phyloP scores from a whole-genome alignment of 2,888 invertebrate species.

The Carpatolechia fugitivella region DNA sequence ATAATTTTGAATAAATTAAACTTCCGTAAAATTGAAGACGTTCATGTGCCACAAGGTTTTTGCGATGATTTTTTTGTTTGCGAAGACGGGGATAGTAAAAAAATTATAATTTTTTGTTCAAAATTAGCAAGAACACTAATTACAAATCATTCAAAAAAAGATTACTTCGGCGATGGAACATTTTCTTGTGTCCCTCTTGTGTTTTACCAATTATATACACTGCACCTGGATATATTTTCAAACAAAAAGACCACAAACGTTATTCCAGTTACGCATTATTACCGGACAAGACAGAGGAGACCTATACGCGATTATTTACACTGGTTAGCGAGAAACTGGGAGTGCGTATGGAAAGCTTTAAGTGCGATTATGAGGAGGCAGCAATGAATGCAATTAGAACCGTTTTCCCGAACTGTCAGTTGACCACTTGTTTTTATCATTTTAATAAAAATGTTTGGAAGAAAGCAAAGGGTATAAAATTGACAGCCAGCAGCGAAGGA shows the following conservation, averaged over 20 bases:
- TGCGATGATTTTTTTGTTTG: not conserved
- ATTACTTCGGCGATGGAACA: not conserved
- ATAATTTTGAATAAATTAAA: not conserved
- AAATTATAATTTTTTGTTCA: too few species aligned
- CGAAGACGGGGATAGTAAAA: too few species aligned
- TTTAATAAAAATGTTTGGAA: not conserved
- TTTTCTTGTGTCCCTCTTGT: not conserved
- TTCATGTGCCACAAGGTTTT: not conserved
- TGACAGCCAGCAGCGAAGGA: not conserved
- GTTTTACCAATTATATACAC: constrained; percentile 5
- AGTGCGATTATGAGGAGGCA: not conserved
- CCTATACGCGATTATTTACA: too few species aligned
- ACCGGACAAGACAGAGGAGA: too few species aligned
- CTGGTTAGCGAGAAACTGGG: not conserved
- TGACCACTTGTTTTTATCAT: not conserved
- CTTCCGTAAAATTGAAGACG: not conserved
- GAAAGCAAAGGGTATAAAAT: not conserved
- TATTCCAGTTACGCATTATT: too few species aligned
- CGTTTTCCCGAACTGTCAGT: not conserved
- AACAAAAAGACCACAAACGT: too few species aligned
- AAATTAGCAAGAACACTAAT: not conserved
- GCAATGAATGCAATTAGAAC: not conserved
- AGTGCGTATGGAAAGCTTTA: not conserved
- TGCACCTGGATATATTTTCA: too few species aligned
- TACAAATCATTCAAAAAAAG: not conserved